Conservation (phyloP, 2,888 invertebrate genomes). For the Cenopis cana region DNA sequence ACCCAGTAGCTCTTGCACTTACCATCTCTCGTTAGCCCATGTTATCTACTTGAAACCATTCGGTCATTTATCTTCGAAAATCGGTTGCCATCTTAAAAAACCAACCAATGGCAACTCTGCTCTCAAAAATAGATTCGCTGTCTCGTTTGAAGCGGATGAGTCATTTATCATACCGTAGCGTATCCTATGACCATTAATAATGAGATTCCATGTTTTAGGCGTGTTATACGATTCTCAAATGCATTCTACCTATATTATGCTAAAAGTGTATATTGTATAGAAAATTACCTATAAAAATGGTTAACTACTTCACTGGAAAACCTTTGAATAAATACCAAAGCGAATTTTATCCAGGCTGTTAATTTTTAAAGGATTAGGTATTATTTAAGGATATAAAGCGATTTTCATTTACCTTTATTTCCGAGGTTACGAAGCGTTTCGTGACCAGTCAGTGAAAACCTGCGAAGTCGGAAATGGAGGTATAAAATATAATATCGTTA, state of each 20-base stretch:
- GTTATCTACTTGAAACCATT: conserved; percentile 69
- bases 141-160: conserved; percentile 66
- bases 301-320: neutral
- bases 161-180: conserved; percentile 74
- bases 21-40: conserved; percentile 62
- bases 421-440: neutral
- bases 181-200: conserved; percentile 51
- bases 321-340: neutral
- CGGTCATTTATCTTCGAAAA: conserved; percentile 77
- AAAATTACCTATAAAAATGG: neutral
- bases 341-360: neutral
- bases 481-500: too few species aligned
- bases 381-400: neutral
- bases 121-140: conserved; percentile 75
- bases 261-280: neutral
- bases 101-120: conserved; percentile 69
- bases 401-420: neutral
- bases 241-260: neutral
- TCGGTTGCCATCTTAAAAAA: conserved; percentile 78
- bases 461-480: too few species aligned
- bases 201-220: conserved; percentile 42
- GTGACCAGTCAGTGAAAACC: too few species aligned
- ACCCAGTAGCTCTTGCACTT: conserved; percentile 71
- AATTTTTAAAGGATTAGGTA: neutral
- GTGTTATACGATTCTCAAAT: conserved; percentile 38